phyloP scores from a whole-genome alignment of 2,888 invertebrate species.

The Congeria kusceri region DNA sequence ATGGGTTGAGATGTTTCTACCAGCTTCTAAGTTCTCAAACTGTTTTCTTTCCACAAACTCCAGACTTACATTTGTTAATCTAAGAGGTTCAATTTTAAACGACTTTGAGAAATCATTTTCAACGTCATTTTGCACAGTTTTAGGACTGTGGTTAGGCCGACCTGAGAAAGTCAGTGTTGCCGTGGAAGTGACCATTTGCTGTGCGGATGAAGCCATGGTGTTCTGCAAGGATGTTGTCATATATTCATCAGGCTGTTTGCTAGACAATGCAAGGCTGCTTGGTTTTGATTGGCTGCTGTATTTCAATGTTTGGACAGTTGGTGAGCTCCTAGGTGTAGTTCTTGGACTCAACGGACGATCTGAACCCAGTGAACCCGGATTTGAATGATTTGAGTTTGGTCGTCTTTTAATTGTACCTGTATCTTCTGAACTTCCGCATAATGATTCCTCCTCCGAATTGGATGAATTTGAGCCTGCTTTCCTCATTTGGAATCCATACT shows the following conservation, averaged over 20 bases:
- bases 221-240: slow-evolving; percentile 26
- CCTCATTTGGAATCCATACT: slow-evolving; percentile 74
- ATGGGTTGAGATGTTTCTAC: slow-evolving; percentile 49
- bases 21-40: slow-evolving; percentile 38
- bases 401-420: slow-evolving; percentile 83
- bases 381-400: slow-evolving; percentile 61
- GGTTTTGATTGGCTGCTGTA: slow-evolving; percentile 39
- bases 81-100: slow-evolving; percentile 62
- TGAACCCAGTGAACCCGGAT: slow-evolving; percentile 41
- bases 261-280: slow-evolving; percentile 15
- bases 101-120: slow-evolving; percentile 45
- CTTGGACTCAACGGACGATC: slow-evolving; percentile 62
- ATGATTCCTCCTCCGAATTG: slow-evolving; percentile 81
- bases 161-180: slow-evolving; percentile 26
- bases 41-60: slow-evolving; percentile 34
- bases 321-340: slow-evolving; percentile 60
- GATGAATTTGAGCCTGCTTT: slow-evolving; percentile 80
- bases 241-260: slow-evolving; percentile 28
- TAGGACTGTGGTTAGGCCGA: not conserved
- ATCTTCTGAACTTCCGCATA: slow-evolving; percentile 78
- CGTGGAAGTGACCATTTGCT: slow-evolving; percentile 34
- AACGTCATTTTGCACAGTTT: slow-evolving; percentile 4
- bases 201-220: slow-evolving; percentile 35
- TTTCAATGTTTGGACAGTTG: slow-evolving; percentile 37
- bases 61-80: slow-evolving; percentile 52